phyloP scores from a whole-genome alignment of 2,797 vertebrate species.

The Naso thynnoides region DNA sequence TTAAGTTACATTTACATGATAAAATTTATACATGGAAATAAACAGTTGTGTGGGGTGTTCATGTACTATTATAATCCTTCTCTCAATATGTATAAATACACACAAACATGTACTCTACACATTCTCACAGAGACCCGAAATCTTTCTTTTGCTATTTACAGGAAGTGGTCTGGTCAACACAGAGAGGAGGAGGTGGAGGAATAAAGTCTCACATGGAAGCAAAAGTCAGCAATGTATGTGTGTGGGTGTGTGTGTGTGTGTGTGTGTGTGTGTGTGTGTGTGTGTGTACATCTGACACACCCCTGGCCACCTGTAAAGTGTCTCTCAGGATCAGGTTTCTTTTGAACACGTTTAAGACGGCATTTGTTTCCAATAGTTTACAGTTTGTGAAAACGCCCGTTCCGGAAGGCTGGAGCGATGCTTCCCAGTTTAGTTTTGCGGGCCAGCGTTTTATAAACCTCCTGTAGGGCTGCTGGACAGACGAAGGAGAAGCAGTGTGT shows the following conservation, averaged over 20 bases:
- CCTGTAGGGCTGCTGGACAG: constrained; percentile 62
- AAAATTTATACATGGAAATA: not conserved
- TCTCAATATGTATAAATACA: not conserved
- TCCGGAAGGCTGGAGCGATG: constrained; percentile 69
- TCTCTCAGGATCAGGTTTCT: constrained; percentile 76
- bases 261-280: constrained; percentile 18
- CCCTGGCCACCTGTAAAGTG: constrained; percentile 81
- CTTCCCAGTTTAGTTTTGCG: constrained; percentile 63
- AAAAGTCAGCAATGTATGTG: constrained; percentile 51
- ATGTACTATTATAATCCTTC: not conserved
- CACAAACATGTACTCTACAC: not conserved
- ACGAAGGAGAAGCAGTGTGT: constrained; percentile 60
- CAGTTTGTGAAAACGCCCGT: constrained; percentile 72
- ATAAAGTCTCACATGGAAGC: constrained; percentile 46
- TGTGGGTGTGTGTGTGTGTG: constrained; percentile 29
- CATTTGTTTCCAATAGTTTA: constrained; percentile 80
- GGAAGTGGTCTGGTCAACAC: constrained; percentile 39
- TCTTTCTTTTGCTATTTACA: constrained; percentile 40
- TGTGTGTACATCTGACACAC: constrained; percentile 55
- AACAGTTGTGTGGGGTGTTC: not conserved
- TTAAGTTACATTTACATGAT: not conserved
- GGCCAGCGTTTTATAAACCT: constrained; percentile 64
- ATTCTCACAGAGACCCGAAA: constrained; percentile 24
- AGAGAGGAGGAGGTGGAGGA: constrained; percentile 8
- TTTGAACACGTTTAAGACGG: constrained; percentile 80